These are phyloP conservation scores for Pocillopora verrucosa DNA, from an alignment of 64 coral and sea anemone genomes.

Conservation along the genomic window DNA sequence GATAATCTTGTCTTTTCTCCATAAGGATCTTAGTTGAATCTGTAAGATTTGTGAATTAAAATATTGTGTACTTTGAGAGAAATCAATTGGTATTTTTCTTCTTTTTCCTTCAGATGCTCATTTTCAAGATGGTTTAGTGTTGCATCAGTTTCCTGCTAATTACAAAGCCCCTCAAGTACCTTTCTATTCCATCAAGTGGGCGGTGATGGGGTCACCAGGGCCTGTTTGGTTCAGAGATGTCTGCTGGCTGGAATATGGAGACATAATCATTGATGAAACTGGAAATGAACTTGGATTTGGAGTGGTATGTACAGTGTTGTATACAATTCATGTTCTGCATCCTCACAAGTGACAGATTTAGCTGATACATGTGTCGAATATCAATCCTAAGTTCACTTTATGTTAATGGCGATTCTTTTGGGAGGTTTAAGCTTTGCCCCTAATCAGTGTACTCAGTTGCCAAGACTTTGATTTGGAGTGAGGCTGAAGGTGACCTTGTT, in stretches of 20 bases:
- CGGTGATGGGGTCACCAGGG: constrained; percentile 56
- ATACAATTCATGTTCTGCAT: not conserved
- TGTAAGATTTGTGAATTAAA: no score
- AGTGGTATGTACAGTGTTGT: constrained; percentile 58
- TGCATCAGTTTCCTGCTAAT: constrained; percentile 71
- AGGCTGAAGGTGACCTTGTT: no score
- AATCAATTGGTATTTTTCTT: not conserved
- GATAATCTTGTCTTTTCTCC: no score
- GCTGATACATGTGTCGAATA: not conserved
- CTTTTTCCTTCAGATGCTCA: constrained; percentile 62
- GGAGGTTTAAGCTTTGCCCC: no score
- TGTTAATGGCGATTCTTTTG: no score
- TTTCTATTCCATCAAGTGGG: constrained; percentile 95
- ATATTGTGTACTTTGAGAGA: not conserved
- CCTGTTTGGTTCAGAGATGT: constrained; percentile 86
- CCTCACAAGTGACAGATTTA: not conserved
- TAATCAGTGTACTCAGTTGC: no score
- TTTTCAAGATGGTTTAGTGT: constrained; percentile 88
- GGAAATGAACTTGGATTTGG: constrained; percentile 95
- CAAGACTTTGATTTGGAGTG: no score
- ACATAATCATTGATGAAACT: constrained; percentile 72
- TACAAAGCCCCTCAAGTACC: constrained; percentile 87
- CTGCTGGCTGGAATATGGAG: constrained; percentile 96
- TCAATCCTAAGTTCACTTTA: no score
- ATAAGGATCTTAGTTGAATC: no score